These are phyloP conservation scores for Caprella mutica DNA, from an alignment of 2,888 invertebrate genomes.

Conservation along the genomic window DNA sequence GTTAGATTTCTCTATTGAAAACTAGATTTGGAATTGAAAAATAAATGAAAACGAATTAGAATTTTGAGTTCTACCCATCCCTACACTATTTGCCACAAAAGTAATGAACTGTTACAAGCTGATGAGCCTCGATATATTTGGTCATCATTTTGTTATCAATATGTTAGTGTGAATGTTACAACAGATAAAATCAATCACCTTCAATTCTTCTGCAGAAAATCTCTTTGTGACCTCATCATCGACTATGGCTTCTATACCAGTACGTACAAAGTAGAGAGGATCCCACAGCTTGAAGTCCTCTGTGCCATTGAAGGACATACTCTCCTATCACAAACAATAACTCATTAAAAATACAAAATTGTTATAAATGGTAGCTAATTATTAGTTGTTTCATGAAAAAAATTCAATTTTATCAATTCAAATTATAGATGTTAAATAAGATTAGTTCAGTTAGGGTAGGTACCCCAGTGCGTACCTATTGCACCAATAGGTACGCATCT, in stretches of 20 bases:
- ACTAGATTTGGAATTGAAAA: too few species aligned
- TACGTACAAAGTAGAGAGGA: constrained; percentile 68
- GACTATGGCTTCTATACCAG: constrained; percentile 91
- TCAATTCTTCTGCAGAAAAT: constrained; percentile 88
- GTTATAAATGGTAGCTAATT: too few species aligned
- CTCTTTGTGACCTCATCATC: constrained; percentile 97
- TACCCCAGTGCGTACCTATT: background rate
- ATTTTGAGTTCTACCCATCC: too few species aligned
- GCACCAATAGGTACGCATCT: too few species aligned
- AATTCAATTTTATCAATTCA: background rate
- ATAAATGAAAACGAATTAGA: too few species aligned
- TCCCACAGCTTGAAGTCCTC: constrained; percentile 29
- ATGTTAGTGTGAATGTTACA: background rate
- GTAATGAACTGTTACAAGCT: background rate
- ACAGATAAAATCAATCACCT: constrained; percentile 42
- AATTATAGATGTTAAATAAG: background rate
- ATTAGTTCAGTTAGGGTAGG: background rate
- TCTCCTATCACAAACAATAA: too few species aligned
- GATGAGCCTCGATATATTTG: background rate
- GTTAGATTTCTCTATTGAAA: too few species aligned
- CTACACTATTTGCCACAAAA: too few species aligned
- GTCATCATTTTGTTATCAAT: background rate
- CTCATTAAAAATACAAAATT: too few species aligned
- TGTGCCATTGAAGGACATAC: background rate
- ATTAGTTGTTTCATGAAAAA: too few species aligned